These are phyloP conservation scores for Diaprepes abbreviatus DNA, from an alignment of 2,888 invertebrate species.

Conservation along the genomic window DNA sequence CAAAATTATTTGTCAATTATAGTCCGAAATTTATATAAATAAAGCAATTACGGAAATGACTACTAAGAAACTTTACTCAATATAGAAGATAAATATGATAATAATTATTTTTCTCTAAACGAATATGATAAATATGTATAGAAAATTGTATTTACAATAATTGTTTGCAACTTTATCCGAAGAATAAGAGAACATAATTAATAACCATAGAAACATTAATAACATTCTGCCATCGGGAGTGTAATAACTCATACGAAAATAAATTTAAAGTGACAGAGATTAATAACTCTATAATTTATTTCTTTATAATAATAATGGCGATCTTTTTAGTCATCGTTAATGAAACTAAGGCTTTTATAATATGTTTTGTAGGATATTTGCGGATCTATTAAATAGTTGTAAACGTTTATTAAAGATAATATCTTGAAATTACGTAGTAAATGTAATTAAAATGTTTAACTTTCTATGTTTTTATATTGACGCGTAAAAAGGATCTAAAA, in stretches of 20 bases:
- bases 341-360: conserved; percentile 14
- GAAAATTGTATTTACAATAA: conserved; percentile 20
- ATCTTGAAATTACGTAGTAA: too few species aligned
- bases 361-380: conserved; percentile 8
- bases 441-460: too few species aligned
- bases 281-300: conserved; percentile 12
- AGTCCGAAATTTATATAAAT: too few species aligned
- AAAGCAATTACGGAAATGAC: too few species aligned
- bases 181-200: conserved; percentile 18
- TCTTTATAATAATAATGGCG: conserved; percentile 12
- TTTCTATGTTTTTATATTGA: too few species aligned
- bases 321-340: conserved; percentile 9
- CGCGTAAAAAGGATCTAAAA: too few species aligned
- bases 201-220: conserved; percentile 19
- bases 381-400: background rate
- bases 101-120: background rate
- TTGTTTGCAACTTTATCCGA: conserved; percentile 15
- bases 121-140: background rate
- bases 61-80: too few species aligned
- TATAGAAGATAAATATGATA: background rate
- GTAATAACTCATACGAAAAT: conserved; percentile 21
- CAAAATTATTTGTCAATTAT: too few species aligned
- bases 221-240: conserved; percentile 19
- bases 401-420: too few species aligned
- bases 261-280: conserved; percentile 21